A percentile compares a stretch with the other conserved stretches of the same genome.
These are phyloP conservation scores for Synergus gifuensis DNA, from an alignment of 2,888 invertebrate genomes.

Conservation along the genomic window DNA sequence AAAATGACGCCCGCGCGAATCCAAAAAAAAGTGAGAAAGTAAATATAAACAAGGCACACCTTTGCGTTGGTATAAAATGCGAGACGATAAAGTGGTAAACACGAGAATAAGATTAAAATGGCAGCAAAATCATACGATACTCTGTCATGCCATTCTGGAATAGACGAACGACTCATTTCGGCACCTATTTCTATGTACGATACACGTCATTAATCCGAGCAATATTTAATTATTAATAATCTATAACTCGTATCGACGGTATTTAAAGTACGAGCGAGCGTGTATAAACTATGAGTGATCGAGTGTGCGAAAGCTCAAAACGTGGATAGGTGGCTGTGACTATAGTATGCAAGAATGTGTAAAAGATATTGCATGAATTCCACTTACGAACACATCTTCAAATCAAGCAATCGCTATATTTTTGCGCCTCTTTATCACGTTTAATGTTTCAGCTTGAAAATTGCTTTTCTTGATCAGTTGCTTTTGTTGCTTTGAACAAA, in stretches of 20 bases:
- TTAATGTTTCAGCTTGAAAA: not conserved
- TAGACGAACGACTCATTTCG: constrained; percentile 69
- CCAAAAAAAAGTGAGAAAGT: constrained; percentile 46
- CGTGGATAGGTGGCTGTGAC: constrained; percentile 73
- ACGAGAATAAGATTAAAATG: constrained; percentile 52
- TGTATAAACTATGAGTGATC: constrained; percentile 51
- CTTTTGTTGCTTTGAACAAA: too few relatives aligned
- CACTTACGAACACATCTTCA: constrained; percentile 23
- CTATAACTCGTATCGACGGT: constrained; percentile 44
- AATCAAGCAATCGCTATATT: not conserved
- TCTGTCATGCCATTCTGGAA: constrained; percentile 48
- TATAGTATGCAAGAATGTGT: constrained; percentile 67
- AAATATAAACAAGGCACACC: constrained; percentile 52
- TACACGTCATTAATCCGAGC: constrained; percentile 66
- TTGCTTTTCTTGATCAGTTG: too few relatives aligned
- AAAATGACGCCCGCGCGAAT: constrained; percentile 48
- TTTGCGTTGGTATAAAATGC: constrained; percentile 59
- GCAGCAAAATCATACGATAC: constrained; percentile 59
- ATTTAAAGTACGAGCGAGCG: constrained; percentile 45
- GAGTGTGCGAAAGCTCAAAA: constrained; percentile 60
- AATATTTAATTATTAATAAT: constrained; percentile 62
- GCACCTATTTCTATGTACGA: constrained; percentile 74
- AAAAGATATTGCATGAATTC: constrained; percentile 46
- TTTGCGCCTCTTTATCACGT: not conserved
- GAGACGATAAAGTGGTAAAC: constrained; percentile 55